Base-by-base conservation (phyloP, 2,797 vertebrate species). In the Macroramphosus scolopax region DNA sequence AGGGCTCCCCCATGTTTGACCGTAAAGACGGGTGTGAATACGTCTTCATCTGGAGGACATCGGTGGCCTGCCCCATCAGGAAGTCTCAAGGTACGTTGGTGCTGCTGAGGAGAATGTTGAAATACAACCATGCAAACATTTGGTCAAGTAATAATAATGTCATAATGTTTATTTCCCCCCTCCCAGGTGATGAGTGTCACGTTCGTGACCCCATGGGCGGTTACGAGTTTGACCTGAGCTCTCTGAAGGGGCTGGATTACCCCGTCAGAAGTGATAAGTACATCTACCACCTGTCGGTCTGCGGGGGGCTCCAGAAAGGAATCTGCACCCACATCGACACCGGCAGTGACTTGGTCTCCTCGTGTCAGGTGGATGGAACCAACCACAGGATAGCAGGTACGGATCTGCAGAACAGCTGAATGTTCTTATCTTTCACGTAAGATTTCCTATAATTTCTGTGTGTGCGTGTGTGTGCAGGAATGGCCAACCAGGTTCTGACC, bases 21-120 rank as follows among this genome's bases (percentile, higher is more conserved):
- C 88, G 90, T 12, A 60, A 73, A 55, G 85, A 90, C 1, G 90
- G 85, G 2, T 98, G 96, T 73, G 96, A 98, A 47, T 97, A 92
- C 3, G 87, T 97, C 15, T 98, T 98, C 64, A 63, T 94, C 40
- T 98, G 96, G 96, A 92, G 93, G 72, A 98, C 96, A 0, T 88
- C 95, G 3, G 93, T 93, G 62, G 95, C 96, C 7, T 98, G 96
- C 45, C 93, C 94, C 0, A 60, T 97, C 56, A 84, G 61, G 72
- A 92, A 79, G 77, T 82, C 83, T 38, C 86, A 92, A 75, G 89
- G 87, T 90, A 72, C 6, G 6, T 6, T 0, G 5, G 2, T 35
- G 16, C 12, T 3, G 20, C 16, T 36, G 13, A 3, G 36, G 17
- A 16, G 0, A 26, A 13, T 8, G 20, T n/a, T n/a, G n/a, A n/a